phyloP scores from a whole-genome alignment of 2,113 vertebrate genomes.

The Picathartes gymnocephalus region DNA sequence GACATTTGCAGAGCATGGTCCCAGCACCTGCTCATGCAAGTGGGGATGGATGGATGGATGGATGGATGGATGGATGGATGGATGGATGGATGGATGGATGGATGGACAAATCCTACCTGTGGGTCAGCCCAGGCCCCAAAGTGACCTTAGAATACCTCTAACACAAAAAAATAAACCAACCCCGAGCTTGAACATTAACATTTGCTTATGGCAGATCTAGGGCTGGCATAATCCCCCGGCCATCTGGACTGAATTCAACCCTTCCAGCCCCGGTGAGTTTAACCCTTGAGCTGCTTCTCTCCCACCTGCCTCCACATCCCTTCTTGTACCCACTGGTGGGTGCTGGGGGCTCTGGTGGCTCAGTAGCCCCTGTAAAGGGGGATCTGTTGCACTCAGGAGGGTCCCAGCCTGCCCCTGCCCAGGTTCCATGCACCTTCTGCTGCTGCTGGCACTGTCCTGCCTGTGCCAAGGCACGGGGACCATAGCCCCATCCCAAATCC shows the following conservation, averaged over 20 bases:
- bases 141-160: background rate
- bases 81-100: background rate
- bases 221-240: slow-evolving; percentile 10
- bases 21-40: background rate
- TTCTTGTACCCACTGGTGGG: background rate
- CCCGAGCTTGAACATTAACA: background rate
- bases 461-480: accelerated
- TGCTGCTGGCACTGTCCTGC: background rate
- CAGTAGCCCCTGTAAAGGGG: background rate
- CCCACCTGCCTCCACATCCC: background rate
- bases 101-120: background rate
- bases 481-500: background rate
- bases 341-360: background rate
- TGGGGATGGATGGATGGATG: background rate
- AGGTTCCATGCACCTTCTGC: background rate
- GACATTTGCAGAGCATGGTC: accelerated
- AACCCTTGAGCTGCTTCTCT: background rate
- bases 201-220: slow-evolving; percentile 18
- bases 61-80: background rate
- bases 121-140: background rate
- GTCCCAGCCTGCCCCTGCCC: background rate
- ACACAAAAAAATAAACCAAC: background rate
- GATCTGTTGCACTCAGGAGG: background rate
- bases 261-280: accelerated
- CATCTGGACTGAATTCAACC: slow-evolving; percentile 28